Percentiles rank a stretch among this genome's conserved stretches.
phyloP scores from a whole-genome alignment of 2,113 vertebrate species.

The Sorex fumeus region DNA sequence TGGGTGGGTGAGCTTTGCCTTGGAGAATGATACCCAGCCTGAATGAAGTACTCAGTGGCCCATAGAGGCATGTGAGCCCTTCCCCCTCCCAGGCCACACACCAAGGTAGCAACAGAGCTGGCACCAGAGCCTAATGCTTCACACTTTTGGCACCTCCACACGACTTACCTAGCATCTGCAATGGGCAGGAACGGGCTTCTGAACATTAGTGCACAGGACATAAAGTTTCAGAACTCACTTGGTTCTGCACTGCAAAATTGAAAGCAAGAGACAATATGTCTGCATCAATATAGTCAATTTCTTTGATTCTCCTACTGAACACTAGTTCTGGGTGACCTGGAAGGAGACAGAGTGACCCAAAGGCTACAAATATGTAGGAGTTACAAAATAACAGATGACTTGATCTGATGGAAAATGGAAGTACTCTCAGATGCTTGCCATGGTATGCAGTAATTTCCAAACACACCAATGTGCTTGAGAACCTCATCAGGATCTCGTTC shows the following conservation, averaged over 20 bases:
- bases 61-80: not conserved
- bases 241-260: constrained; percentile 24
- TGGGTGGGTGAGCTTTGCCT: not conserved
- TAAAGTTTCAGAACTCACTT: constrained; percentile 27
- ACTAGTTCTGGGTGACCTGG: not conserved
- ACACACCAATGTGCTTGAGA: not conserved
- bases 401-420: constrained; percentile 6
- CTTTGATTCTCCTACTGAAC: not conserved
- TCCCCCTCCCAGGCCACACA: not conserved
- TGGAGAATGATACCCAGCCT: not conserved
- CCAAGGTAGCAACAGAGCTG: not conserved
- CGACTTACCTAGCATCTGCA: not conserved
- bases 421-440: not conserved
- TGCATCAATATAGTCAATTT: not conserved
- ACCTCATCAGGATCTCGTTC: not conserved
- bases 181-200: not conserved
- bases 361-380: not conserved
- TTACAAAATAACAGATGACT: constrained; percentile 21
- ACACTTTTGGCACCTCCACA: not conserved
- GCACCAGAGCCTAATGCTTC: not conserved
- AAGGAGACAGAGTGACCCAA: not conserved
- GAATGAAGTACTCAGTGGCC: not conserved
- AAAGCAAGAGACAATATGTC: not conserved
- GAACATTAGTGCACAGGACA: not conserved
- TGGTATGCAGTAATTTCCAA: not conserved